Evolutionary conservation across 2,113 vertebrate genomes (phyloP).

Genomic region (Ancistrus triradiatus): DNA sequence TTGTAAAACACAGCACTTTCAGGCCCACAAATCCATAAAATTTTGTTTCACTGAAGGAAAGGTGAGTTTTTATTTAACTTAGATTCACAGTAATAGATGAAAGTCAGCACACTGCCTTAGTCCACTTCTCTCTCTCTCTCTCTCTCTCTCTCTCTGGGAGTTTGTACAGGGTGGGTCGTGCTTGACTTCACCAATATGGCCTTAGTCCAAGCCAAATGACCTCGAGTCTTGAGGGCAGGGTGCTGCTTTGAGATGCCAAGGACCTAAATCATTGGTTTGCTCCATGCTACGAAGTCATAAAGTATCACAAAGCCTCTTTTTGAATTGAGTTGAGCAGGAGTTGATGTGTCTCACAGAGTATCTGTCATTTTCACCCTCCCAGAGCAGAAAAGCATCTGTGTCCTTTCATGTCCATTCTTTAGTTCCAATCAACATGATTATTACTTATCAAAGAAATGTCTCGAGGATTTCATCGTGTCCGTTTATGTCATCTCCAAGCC

Average conservation of each 20-base stretch:
- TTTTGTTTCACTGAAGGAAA: not conserved
- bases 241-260: constrained; percentile 37
- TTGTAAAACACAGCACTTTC: not conserved
- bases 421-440: constrained; percentile 9
- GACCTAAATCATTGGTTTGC: constrained; percentile 45
- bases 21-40: not conserved
- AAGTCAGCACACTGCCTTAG: constrained; percentile 28
- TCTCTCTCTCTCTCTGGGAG: constrained; percentile 34
- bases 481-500: not conserved
- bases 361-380: constrained; percentile 21
- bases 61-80: constrained; percentile 10
- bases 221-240: constrained; percentile 38
- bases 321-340: constrained; percentile 20
- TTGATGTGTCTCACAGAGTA: constrained; percentile 34
- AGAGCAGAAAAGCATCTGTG: constrained; percentile 1
- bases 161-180: constrained; percentile 41
- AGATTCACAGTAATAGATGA: constrained; percentile 27
- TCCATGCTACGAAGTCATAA: constrained; percentile 37
- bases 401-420: constrained; percentile 21
- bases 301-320: constrained; percentile 43
- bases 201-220: constrained; percentile 41
- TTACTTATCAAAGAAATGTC: constrained; percentile 19
- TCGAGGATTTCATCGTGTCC: constrained; percentile 14
- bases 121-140: constrained; percentile 19
- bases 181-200: constrained; percentile 50